These are phyloP conservation scores for Philonicus albiceps DNA, from an alignment of 2,888 invertebrate genomes.

Conservation along the genomic window DNA sequence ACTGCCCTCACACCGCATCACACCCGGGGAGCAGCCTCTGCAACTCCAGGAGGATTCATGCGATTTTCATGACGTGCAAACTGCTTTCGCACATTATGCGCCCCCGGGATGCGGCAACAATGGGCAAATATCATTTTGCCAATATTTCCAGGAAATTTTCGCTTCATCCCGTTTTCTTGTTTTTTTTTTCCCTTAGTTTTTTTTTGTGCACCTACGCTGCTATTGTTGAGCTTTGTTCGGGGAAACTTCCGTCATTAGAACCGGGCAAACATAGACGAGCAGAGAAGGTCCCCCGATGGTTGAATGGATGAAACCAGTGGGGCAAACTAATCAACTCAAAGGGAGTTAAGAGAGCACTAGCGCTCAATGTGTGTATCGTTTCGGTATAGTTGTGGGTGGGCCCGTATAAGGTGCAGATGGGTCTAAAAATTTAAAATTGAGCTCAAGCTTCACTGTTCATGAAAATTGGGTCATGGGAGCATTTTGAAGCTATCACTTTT, in stretches of 20 bases:
- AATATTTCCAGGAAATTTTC: slow-evolving; percentile 1
- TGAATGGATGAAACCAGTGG: background rate
- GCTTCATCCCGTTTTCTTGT: background rate
- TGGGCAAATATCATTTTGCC: background rate
- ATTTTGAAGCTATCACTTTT: background rate
- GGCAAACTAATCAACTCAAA: background rate
- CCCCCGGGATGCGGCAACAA: background rate
- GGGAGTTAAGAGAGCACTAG: background rate
- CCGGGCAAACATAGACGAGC: background rate
- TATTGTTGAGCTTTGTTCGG: background rate
- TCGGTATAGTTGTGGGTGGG: background rate
- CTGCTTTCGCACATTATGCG: background rate
- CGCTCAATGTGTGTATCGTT: background rate
- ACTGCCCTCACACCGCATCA: background rate
- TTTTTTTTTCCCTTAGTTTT: background rate
- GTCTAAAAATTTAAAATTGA: background rate
- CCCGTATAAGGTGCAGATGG: background rate
- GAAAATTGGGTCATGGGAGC: background rate
- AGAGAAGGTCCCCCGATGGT: background rate
- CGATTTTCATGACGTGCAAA: slow-evolving; percentile 17
- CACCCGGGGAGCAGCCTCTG: background rate
- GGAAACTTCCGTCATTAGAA: background rate
- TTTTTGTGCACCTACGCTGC: background rate
- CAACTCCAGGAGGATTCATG: background rate
- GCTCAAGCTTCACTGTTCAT: background rate